phyloP scores from a whole-genome alignment of 2,797 vertebrate genomes.

The Channallabes apus region DNA sequence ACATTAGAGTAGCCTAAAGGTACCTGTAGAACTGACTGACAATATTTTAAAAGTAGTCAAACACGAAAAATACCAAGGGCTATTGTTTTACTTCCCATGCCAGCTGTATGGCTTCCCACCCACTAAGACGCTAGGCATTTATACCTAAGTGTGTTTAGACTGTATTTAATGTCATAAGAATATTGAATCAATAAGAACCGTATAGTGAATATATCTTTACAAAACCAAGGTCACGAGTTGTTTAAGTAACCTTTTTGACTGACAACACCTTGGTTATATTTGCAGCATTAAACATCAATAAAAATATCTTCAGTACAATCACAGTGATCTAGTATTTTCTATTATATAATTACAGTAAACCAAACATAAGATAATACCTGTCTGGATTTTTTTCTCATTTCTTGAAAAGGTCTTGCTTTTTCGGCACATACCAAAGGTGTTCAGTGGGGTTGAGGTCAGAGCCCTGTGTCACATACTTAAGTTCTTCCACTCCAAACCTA shows the following conservation, averaged over 20 bases:
- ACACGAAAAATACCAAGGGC: background rate
- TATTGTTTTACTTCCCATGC: background rate
- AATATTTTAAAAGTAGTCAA: background rate
- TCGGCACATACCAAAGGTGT: no score
- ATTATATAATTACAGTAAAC: no score
- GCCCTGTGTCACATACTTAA: no score
- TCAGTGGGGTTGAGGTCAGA: no score
- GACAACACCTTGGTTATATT: background rate
- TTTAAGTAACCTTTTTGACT: background rate
- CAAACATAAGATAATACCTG: no score
- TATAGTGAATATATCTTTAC: background rate
- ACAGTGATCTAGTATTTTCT: no score
- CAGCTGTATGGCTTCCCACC: background rate
- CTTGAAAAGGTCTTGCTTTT: no score
- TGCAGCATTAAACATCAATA: background rate
- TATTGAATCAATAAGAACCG: background rate
- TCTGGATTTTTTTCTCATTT: no score
- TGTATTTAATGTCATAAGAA: background rate
- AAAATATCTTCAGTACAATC: no score
- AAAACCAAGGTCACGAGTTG: background rate
- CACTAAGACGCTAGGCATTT: background rate
- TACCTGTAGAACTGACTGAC: background rate
- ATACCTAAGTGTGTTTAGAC: background rate
- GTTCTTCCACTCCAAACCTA: no score
- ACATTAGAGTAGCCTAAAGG: slow-evolving; percentile 10